Percentiles rank a stretch among this genome's conserved stretches.
These are phyloP conservation scores for Ptychodera flava DNA, from an alignment of 35 echinoderm and acorn worm genomes.

Conservation along the genomic window DNA sequence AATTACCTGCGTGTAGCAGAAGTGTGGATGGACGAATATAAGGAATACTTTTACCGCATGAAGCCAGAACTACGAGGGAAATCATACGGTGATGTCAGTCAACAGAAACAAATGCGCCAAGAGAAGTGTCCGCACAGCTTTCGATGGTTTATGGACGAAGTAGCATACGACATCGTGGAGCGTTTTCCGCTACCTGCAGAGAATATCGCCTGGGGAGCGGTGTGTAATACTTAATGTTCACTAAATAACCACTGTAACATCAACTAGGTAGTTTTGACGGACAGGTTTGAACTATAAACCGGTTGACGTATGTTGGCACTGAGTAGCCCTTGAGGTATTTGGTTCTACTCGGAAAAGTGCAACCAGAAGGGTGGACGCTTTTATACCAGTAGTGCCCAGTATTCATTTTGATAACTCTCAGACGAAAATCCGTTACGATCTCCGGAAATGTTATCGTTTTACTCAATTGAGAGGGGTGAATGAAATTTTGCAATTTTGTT, in stretches of 20 bases:
- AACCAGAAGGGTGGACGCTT: not conserved
- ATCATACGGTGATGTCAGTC: slow-evolving; percentile 59
- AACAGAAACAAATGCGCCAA: slow-evolving; percentile 54
- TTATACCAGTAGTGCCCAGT: not conserved
- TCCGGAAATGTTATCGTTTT: too few relatives aligned
- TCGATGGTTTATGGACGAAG: slow-evolving; percentile 89
- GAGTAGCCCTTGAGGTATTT: not conserved
- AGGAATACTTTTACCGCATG: slow-evolving; percentile 77
- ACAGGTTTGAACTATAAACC: not conserved
- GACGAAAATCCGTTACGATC: too few relatives aligned
- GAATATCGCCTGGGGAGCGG: slow-evolving; percentile 74
- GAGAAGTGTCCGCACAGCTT: slow-evolving; percentile 67
- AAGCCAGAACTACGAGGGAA: slow-evolving; percentile 67
- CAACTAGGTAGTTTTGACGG: not conserved
- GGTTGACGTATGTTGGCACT: not conserved
- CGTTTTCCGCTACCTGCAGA: slow-evolving; percentile 50
- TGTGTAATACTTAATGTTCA: slow-evolving; percentile 23
- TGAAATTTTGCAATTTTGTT: too few relatives aligned
- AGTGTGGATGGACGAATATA: slow-evolving; percentile 92
- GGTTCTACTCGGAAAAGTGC: not conserved
- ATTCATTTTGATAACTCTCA: too few relatives aligned
- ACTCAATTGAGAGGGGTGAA: too few relatives aligned
- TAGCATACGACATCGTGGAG: slow-evolving; percentile 66
- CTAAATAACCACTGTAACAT: not conserved
- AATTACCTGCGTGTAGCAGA: slow-evolving; percentile 91